These are phyloP conservation scores for Bombus difficillimus DNA, from an alignment of 1,140 invertebrate genomes.

Conservation along the genomic window DNA sequence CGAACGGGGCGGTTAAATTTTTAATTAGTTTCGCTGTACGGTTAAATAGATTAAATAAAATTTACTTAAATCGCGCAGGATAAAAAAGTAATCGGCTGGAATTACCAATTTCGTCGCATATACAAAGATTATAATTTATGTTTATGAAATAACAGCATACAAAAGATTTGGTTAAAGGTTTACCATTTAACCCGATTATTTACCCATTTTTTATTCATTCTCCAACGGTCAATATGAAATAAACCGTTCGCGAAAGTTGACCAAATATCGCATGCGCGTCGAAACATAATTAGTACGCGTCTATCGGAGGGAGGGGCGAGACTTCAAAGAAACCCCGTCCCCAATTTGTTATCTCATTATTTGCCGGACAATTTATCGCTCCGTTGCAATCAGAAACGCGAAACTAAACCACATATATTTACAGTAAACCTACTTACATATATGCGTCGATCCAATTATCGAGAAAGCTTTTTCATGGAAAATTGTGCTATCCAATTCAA, in stretches of 20 bases:
- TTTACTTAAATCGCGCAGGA: background rate
- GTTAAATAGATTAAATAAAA: conserved; percentile 9
- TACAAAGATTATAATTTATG: background rate
- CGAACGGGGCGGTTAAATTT: background rate
- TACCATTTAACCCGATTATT: background rate
- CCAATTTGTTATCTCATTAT: conserved; percentile 19
- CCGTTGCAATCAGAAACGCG: conserved; percentile 3
- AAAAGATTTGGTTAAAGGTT: background rate
- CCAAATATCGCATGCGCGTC: conserved; percentile 6
- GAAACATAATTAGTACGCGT: background rate
- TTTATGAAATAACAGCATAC: background rate
- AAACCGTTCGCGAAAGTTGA: background rate
- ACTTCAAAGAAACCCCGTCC: background rate
- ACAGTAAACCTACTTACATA: conserved; percentile 16
- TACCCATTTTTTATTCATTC: background rate
- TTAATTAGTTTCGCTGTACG: background rate
- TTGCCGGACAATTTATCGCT: background rate
- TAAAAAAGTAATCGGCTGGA: background rate
- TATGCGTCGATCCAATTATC: conserved; percentile 8
- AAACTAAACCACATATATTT: background rate
- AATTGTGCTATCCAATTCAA: background rate
- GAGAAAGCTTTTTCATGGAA: background rate
- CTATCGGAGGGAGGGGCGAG: background rate
- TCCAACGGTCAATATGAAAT: background rate
- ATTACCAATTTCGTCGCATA: background rate